Evolutionary conservation across 2,113 vertebrate species (phyloP), one percentile per base, ranked within the genome.

Genomic region (Pithys albifrons): DNA sequence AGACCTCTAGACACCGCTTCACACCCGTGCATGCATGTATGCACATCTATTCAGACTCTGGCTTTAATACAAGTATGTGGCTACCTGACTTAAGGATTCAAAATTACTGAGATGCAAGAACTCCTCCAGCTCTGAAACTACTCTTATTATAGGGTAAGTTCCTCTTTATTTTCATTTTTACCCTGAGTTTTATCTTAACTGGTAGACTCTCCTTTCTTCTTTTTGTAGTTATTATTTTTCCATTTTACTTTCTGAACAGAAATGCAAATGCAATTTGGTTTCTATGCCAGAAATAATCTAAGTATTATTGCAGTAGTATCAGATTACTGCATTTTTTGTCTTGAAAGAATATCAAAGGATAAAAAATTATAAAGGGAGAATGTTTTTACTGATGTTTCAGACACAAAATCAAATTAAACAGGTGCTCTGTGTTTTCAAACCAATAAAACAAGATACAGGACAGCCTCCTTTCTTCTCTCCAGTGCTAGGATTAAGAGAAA

Each of bases 141-240:
- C 95, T 95, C 70, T 88, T 62, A 79, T 55, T 64, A 86, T 78
- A 85, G 91, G 98, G 98, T 98, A 98, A 98, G 98, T 98, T 97
- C 65, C 48, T 95, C 52, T 86, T 85, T 88, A 91, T 92, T 83
- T 91, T 89, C 39, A 80, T 71, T 95, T 90, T 87, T 54, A 84
- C 61, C 73, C 55, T 54, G 41, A 33, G 65, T 80, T 75, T 71
- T 48, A 33, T 52, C 41, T 80, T 73, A 65, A 59, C 19, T 3
- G 52, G n/a, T 35, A 48, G 91, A 72, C 62, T 92, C 35, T 27
- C 25, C 27, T 74, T 55, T 78, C 62, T 24, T 74, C 66, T 64
- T 91, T 76, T 39, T 5, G 12, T 51, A 57, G 69, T 80, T 94
- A 41, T 86, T 65, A 89, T 93, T 82, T 85, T 77, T 69, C 59